Percentiles rank a stretch among this genome's conserved stretches.
Evolutionary conservation across 2,113 vertebrate genomes (phyloP).

Genomic region (Cyprinodon variegatus): DNA sequence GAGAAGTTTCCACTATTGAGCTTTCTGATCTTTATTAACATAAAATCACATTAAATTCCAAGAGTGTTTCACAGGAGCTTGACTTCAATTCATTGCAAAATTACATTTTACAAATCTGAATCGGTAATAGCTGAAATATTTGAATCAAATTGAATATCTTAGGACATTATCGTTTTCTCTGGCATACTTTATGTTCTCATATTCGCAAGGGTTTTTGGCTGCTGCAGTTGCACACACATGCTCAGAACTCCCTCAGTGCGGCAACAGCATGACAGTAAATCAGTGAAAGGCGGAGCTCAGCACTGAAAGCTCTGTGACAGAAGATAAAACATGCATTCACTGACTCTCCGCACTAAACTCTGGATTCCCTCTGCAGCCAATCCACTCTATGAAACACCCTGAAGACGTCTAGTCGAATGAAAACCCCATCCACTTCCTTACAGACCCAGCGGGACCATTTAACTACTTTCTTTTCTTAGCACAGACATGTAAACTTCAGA

Average conservation of each 20-base stretch:
- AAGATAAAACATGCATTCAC: conserved; percentile 70
- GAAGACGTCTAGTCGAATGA: conserved; percentile 46
- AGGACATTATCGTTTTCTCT: conserved; percentile 15
- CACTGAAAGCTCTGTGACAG: conserved; percentile 68
- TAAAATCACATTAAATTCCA: conserved; percentile 12
- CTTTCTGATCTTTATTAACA: conserved; percentile 7
- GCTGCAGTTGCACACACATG: conserved; percentile 10
- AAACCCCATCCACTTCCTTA: conserved; percentile 31
- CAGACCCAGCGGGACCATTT: conserved; percentile 3
- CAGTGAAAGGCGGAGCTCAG: conserved; percentile 54
- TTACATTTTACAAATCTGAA: background rate
- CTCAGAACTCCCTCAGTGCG: conserved; percentile 21
- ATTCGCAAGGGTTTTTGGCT: conserved; percentile 21
- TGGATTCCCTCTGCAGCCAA: conserved; percentile 22
- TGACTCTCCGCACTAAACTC: conserved; percentile 32
- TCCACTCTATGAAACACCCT: conserved; percentile 15
- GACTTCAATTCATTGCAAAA: background rate
- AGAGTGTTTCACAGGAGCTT: background rate
- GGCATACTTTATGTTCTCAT: conserved; percentile 23
- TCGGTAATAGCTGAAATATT: background rate
- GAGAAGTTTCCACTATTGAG: background rate
- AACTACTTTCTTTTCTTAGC: conserved; percentile 11
- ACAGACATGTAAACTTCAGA: background rate
- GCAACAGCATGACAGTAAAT: conserved; percentile 71
- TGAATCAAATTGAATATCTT: conserved; percentile 23